Evolutionary conservation across 2,888 invertebrate genomes (phyloP).

Genomic region (Meganola albula): DNA sequence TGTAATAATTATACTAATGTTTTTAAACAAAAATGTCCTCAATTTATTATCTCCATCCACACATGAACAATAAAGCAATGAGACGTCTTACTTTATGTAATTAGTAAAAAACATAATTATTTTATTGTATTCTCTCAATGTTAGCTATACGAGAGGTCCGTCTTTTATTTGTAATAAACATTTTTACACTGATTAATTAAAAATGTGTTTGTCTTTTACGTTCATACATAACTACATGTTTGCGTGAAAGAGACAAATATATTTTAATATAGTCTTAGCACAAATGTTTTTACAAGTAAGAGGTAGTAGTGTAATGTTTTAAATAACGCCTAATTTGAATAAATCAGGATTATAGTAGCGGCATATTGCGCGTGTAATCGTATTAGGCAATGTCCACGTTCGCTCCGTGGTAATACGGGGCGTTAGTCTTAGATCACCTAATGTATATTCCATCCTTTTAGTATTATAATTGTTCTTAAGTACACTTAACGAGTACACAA

Average conservation of each 20-base stretch:
- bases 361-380: constrained; percentile 51
- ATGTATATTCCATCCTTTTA: constrained; percentile 77
- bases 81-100: constrained; percentile 44
- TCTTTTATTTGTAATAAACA: too few species aligned
- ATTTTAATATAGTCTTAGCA: not conserved
- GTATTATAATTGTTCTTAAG: constrained; percentile 62
- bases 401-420: constrained; percentile 40
- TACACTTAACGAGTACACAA: constrained; percentile 69
- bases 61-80: constrained; percentile 65
- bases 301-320: constrained; percentile 28
- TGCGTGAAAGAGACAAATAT: too few species aligned
- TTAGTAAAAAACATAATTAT: constrained; percentile 33
- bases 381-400: constrained; percentile 50
- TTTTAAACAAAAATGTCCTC: constrained; percentile 54
- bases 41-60: constrained; percentile 71
- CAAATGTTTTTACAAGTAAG: too few species aligned
- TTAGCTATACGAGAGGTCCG: constrained; percentile 21
- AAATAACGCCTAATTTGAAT: constrained; percentile 38
- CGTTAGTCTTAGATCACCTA: constrained; percentile 65
- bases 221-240: too few species aligned
- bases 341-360: constrained; percentile 51
- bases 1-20: constrained; percentile 49
- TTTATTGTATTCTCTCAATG: constrained; percentile 29
- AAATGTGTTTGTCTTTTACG: too few species aligned
- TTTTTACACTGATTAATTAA: too few species aligned